Conservation (phyloP, 2,888 invertebrate genomes). For the Seira ritae region DNA sequence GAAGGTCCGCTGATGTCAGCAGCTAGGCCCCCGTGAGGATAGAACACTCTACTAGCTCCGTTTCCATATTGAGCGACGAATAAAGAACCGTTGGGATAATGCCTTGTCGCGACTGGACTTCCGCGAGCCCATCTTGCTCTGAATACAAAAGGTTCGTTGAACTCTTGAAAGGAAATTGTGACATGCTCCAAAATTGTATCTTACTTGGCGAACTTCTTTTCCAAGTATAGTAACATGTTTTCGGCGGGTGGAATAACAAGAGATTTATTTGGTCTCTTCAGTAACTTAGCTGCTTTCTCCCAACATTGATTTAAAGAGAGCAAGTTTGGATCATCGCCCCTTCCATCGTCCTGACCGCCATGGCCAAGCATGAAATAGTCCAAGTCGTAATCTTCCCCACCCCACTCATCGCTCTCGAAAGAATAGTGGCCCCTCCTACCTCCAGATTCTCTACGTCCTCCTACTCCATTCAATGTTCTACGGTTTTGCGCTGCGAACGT, state of each 20-base stretch:
- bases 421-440: background rate
- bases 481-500: slow-evolving; percentile 8
- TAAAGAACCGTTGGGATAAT: slow-evolving; percentile 57
- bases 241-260: slow-evolving; percentile 56
- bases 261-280: slow-evolving; percentile 52
- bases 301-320: slow-evolving; percentile 43
- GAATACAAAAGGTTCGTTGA: background rate
- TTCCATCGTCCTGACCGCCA: too few relatives aligned
- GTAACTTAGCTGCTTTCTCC: slow-evolving; percentile 51
- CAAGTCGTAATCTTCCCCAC: slow-evolving; percentile 5
- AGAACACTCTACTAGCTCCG: slow-evolving; percentile 58
- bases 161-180: background rate
- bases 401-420: background rate
- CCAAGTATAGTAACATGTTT: slow-evolving; percentile 49
- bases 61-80: slow-evolving; percentile 58
- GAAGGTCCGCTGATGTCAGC: slow-evolving; percentile 51
- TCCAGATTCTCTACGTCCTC: too few relatives aligned
- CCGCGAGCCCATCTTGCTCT: slow-evolving; percentile 51
- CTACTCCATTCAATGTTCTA: background rate
- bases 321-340: slow-evolving; percentile 7
- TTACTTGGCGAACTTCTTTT: slow-evolving; percentile 45
- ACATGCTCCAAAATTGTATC: background rate
- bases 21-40: slow-evolving; percentile 65
- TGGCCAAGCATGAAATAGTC: background rate
- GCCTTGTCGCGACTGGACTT: slow-evolving; percentile 41